Conservation (phyloP, 2,113 vertebrate species). For the Lathamus discolor region DNA sequence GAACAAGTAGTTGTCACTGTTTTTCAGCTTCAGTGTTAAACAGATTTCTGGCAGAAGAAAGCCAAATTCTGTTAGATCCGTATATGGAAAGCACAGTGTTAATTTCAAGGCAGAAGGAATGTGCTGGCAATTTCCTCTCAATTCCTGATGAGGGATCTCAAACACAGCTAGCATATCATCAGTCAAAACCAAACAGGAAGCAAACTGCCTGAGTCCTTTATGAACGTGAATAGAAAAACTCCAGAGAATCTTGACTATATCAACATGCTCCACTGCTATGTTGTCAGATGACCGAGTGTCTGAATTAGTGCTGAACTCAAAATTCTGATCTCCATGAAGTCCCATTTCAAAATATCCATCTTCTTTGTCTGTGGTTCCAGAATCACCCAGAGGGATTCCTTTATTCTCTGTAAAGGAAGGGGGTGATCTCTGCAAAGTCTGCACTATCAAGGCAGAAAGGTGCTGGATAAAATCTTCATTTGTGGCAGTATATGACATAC, state of each 20-base stretch:
- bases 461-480: constrained; percentile 84
- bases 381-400: constrained; percentile 7
- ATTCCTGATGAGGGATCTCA: constrained; percentile 72
- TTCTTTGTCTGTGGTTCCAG: constrained; percentile 58
- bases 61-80: constrained; percentile 76
- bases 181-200: constrained; percentile 86
- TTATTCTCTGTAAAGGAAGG: constrained; percentile 54
- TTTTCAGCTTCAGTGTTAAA: constrained; percentile 77
- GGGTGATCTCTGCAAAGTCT: constrained; percentile 62
- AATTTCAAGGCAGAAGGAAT: constrained; percentile 79
- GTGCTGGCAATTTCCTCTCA: constrained; percentile 67
- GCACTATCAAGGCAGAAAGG: constrained; percentile 80
- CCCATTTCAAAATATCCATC: constrained; percentile 97
- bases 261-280: constrained; percentile 44
- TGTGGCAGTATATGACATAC: constrained; percentile 80
- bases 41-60: constrained; percentile 86
- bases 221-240: constrained; percentile 84
- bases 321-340: constrained; percentile 77
- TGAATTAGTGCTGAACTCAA: constrained; percentile 59
- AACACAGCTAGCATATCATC: constrained; percentile 80
- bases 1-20: constrained; percentile 72
- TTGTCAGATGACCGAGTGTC: constrained; percentile 20
- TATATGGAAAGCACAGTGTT: constrained; percentile 76
- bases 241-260: constrained; percentile 83
- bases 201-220: constrained; percentile 78